Evolutionary conservation across 2,888 invertebrate genomes (phyloP).

Genomic region (Drosophila villosipedis): DNA sequence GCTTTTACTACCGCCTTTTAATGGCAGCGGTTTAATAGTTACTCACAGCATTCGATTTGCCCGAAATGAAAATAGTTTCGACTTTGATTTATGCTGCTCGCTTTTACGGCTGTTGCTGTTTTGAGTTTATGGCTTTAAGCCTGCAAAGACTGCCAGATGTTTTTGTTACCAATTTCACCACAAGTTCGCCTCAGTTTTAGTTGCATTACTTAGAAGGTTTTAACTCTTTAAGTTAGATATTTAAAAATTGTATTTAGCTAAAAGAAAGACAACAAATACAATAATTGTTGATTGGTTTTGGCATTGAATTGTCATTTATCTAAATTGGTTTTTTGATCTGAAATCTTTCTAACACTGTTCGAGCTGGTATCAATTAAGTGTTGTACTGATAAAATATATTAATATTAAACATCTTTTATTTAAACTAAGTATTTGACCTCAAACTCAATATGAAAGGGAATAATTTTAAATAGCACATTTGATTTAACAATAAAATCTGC

Average conservation of each 20-base stretch:
- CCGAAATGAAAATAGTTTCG: conserved; percentile 60
- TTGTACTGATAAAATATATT: not conserved
- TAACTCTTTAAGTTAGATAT: not conserved
- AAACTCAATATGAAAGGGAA: not conserved
- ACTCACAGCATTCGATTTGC: conserved; percentile 51
- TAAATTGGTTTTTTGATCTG: not conserved
- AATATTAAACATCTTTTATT: not conserved
- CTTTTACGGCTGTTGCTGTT: conserved; percentile 42
- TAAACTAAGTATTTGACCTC: not conserved
- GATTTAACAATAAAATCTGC: not conserved
- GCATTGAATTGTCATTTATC: not conserved
- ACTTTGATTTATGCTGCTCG: conserved; percentile 58
- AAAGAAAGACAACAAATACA: not conserved
- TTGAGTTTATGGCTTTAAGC: conserved; percentile 31
- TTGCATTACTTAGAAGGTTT: not conserved
- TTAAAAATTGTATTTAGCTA: fast-evolving
- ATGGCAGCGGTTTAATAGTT: conserved; percentile 59
- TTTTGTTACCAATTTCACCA: not conserved
- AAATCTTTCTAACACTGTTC: not conserved
- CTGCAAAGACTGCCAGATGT: no score
- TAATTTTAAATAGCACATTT: not conserved
- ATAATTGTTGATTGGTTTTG: not conserved
- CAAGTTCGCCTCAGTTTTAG: not conserved
- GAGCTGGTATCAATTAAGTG: not conserved
- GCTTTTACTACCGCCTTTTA: conserved; percentile 63